These are phyloP conservation scores for Agriotes lineatus DNA, from an alignment of 2,888 invertebrate species.

Conservation along the genomic window DNA sequence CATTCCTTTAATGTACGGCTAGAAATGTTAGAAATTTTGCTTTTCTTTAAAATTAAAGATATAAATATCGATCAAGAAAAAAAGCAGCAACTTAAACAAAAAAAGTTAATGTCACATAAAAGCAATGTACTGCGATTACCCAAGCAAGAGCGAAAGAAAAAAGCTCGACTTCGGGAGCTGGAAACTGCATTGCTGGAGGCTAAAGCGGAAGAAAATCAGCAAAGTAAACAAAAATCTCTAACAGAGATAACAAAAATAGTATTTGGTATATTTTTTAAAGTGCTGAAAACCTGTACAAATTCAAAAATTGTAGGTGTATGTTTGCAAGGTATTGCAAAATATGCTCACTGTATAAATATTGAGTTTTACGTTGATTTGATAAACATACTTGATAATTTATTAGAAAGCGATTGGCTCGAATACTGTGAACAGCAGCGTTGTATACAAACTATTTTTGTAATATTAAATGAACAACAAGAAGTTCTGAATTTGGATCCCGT, in stretches of 20 bases:
- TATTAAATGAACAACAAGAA: constrained; percentile 90
- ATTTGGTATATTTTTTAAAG: constrained; percentile 94
- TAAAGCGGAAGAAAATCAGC: constrained; percentile 88
- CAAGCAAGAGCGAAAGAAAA: constrained; percentile 78
- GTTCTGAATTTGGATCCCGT: constrained; percentile 92
- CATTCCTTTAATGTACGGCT: constrained; percentile 77
- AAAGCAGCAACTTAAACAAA: constrained; percentile 80
- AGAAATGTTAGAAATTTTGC: constrained; percentile 82
- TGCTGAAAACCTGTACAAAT: constrained; percentile 85
- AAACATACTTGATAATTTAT: constrained; percentile 79
- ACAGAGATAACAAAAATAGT: constrained; percentile 92
- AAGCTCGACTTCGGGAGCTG: constrained; percentile 86
- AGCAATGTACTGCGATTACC: constrained; percentile 84
- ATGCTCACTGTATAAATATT: constrained; percentile 95
- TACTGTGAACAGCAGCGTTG: constrained; percentile 83
- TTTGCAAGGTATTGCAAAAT: constrained; percentile 93
- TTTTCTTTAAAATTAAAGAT: constrained; percentile 82
- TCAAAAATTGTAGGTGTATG: constrained; percentile 85
- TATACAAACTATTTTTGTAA: constrained; percentile 89
- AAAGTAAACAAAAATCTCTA: constrained; percentile 80
- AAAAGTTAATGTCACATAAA: constrained; percentile 82
- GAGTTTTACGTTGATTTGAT: constrained; percentile 97
- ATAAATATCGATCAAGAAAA: constrained; percentile 83
- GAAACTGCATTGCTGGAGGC: constrained; percentile 93
- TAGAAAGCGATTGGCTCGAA: constrained; percentile 74